Conservation (phyloP, 2,797 vertebrate genomes). For the Bufotes viridis region DNA sequence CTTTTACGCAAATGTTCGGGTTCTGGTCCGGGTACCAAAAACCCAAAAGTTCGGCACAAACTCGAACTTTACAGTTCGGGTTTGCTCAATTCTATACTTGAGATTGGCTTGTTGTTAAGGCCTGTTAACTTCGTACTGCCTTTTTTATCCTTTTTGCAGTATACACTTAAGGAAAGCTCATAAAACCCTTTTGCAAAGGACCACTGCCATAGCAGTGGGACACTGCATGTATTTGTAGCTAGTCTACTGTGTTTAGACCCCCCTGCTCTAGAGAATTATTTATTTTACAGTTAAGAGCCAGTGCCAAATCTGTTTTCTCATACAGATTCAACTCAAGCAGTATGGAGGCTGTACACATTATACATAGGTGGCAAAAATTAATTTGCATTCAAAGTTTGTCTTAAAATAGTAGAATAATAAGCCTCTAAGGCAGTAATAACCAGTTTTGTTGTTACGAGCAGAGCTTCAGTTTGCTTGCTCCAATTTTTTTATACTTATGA, state of each 20-base stretch:
- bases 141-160: no score
- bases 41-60: no score
- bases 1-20: no score
- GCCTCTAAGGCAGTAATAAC: not conserved
- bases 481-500: slow-evolving; percentile 19
- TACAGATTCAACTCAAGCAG: not conserved
- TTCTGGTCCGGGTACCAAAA: no score
- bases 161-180: no score
- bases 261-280: slow-evolving; percentile 5
- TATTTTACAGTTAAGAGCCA: not conserved
- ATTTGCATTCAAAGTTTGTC: not conserved
- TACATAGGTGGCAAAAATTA: slow-evolving; percentile 25
- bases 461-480: not conserved
- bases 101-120: no score
- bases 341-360: not conserved
- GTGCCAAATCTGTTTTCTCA: slow-evolving; percentile 7
- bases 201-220: no score
- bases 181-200: no score
- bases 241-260: not conserved
- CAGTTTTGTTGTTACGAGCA: slow-evolving; percentile 23
- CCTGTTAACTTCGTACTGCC: no score
- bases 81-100: no score
- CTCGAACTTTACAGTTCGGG: no score
- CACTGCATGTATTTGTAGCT: not conserved
- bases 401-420: slow-evolving; percentile 31